phyloP scores from a whole-genome alignment of 2,797 vertebrate species.

The Lophotriccus pileatus region DNA sequence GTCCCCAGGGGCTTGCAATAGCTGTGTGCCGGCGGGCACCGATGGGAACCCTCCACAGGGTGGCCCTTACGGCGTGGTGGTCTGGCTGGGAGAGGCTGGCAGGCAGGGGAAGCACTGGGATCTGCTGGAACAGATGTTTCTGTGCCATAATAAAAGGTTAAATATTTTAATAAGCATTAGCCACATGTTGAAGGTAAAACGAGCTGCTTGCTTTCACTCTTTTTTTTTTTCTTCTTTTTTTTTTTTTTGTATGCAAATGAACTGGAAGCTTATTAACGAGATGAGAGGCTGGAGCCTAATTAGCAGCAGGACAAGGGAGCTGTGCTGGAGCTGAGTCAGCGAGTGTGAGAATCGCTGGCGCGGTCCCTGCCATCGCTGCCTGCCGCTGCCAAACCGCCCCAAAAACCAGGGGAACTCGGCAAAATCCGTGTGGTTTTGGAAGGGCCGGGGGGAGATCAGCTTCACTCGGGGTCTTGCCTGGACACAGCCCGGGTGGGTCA shows the following conservation, averaged over 20 bases:
- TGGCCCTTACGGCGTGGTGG: rapidly evolving
- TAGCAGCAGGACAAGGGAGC: conserved; percentile 66
- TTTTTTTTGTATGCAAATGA: conserved; percentile 66
- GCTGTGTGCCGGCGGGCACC: rapidly evolving
- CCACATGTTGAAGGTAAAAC: conserved; percentile 64
- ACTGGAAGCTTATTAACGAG: conserved; percentile 77
- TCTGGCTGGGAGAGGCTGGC: background rate
- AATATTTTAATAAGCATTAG: conserved; percentile 70
- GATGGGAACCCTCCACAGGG: background rate
- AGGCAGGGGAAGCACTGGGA: background rate
- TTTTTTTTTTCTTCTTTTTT: background rate
- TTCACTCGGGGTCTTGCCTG: rapidly evolving
- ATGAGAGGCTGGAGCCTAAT: conserved; percentile 74
- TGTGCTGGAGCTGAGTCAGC: conserved; percentile 74
- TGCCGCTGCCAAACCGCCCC: background rate
- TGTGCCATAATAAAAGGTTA: conserved; percentile 47
- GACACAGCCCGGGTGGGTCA: rapidly evolving
- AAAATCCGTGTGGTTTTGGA: rapidly evolving
- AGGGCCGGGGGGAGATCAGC: rapidly evolving
- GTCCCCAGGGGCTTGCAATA: rapidly evolving
- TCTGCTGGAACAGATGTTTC: conserved; percentile 37
- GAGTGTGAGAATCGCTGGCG: conserved; percentile 59
- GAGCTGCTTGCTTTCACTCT: background rate
- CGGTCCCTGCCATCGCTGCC: rapidly evolving
- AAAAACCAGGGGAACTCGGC: background rate